Base-by-base conservation (phyloP, 2,113 vertebrate genomes). In the Stercorarius parasiticus region DNA sequence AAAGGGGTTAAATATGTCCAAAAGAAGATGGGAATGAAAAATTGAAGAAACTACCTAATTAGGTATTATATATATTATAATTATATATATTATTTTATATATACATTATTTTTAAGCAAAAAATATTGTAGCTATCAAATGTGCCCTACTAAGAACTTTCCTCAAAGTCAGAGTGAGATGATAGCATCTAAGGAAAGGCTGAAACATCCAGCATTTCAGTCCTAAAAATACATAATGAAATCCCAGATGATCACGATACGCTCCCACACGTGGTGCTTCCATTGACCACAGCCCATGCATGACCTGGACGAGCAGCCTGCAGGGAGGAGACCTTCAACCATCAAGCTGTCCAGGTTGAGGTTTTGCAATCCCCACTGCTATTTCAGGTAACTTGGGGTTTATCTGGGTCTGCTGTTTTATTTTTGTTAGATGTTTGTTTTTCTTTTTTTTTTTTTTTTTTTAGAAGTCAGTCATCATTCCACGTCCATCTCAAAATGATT, bases 181-280 rank as follows among this genome's bases (percentile, higher is more conserved):
- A 36, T 47, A 21, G 21, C 32, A 23, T 38, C 30, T 55, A 32
- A 65, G 7, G 13, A 70, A 47, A 43, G 21, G 38, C 36, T 74
- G 55, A 76, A 71, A 71, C 9, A 50, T 34, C 59, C 19, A 42
- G 17, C 21, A 40, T 50, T 69, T 81, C 73, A 32, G 6, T 45
- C 40, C 25, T 5, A 61, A 78, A 84, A 82, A 17, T 9, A 49
- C 7, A 1, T 30, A 6, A 45, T 0, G 3, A 52, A 83, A 73
- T 70, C 65, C 30, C 43, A 47, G n/a, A 14, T 29, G 36, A n/a
- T 42, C 29, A 16, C 0, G 3, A 38, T 18, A 42, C 1, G 0
- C 14, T 72, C 43, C 36, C 61, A 16, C 0, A 4, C 1, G 4
- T 15, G 29, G 36, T 16, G 15, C 3, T 74, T 52, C 27, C 27